Conservation (phyloP, 2,113 vertebrate genomes). For the Mastomys natalensis region DNA sequence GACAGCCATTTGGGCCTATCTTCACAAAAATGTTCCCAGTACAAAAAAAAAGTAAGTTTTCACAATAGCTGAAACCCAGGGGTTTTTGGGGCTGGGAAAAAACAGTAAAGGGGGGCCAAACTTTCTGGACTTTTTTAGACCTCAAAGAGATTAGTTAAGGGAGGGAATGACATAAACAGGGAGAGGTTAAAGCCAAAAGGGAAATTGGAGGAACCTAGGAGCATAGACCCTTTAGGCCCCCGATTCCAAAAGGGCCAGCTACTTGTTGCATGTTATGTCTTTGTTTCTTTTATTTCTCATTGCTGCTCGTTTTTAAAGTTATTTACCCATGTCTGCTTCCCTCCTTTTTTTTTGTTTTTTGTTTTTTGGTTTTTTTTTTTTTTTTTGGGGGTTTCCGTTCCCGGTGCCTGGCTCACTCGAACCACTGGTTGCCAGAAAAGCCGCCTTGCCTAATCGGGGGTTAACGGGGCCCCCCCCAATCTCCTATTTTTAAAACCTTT, state of each 20-base stretch:
- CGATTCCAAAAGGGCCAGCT: not conserved
- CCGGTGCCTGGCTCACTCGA: too few relatives aligned
- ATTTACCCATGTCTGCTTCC: not conserved
- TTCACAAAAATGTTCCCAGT: not conserved
- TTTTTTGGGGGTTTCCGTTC: too few relatives aligned
- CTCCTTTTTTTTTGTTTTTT: too few relatives aligned
- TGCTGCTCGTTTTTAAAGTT: not conserved
- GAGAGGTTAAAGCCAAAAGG: too few relatives aligned
- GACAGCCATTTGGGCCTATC: not conserved
- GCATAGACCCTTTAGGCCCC: not conserved
- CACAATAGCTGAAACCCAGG: not conserved
- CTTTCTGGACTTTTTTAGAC: not conserved
- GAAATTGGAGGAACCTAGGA: not conserved
- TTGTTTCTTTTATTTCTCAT: not conserved
- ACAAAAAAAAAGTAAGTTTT: not conserved
- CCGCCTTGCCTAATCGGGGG: too few relatives aligned
- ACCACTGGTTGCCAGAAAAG: too few relatives aligned
- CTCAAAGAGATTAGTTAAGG: not conserved
- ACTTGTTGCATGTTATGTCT: not conserved
- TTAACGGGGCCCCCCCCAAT: too few relatives aligned
- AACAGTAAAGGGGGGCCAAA: not conserved
- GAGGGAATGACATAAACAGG: too few relatives aligned
- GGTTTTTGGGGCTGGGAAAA: not conserved
- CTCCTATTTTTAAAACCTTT: too few relatives aligned
- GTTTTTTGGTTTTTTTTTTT: too few relatives aligned